phyloP scores from a whole-genome alignment of 2,888 invertebrate genomes.

The Apamea epomidion region DNA sequence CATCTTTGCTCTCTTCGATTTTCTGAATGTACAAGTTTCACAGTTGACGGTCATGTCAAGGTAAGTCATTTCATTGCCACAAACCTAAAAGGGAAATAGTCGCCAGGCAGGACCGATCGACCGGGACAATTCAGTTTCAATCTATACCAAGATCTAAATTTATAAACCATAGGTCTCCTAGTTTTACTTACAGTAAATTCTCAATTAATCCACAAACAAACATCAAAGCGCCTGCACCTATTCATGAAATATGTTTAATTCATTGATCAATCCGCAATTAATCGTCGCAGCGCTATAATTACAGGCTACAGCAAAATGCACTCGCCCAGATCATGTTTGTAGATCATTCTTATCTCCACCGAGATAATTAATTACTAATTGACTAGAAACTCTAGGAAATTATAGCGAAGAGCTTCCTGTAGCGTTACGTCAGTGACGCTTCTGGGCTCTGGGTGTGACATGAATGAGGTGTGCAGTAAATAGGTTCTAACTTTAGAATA shows the following conservation, averaged over 20 bases:
- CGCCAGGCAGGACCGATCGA: neutral
- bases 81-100: too few relatives aligned
- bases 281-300: constrained; percentile 61
- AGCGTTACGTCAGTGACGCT: constrained; percentile 39
- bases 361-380: constrained; percentile 64
- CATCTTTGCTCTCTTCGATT: neutral
- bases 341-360: constrained; percentile 61
- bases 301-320: constrained; percentile 69
- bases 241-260: constrained; percentile 51
- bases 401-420: constrained; percentile 50
- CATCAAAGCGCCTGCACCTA: constrained; percentile 23
- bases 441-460: constrained; percentile 16
- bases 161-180: neutral
- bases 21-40: neutral
- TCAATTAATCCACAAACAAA: constrained; percentile 7
- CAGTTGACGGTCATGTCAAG: neutral
- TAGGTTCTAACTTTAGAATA: neutral
- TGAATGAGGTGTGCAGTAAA: neutral
- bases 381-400: constrained; percentile 56
- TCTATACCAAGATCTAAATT: neutral
- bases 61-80: too few relatives aligned
- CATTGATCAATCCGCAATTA: constrained; percentile 66
- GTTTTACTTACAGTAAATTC: neutral
- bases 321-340: constrained; percentile 63
- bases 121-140: neutral